Conservation (phyloP, 2,888 invertebrate genomes). For the Sepiola atlantica region DNA sequence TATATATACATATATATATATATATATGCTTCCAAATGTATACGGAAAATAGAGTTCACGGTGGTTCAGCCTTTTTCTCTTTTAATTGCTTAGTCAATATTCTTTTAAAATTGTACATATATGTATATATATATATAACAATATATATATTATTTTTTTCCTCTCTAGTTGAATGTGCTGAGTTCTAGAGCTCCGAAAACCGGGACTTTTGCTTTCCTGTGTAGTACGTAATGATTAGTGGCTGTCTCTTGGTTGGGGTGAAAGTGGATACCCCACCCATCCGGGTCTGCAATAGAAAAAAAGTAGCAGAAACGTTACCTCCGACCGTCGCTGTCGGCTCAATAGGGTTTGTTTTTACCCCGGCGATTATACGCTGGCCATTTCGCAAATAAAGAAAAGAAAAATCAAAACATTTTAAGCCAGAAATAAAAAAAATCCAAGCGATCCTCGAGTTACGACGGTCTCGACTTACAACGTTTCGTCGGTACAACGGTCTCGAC, state of each 20-base stretch:
- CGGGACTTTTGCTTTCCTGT: conserved; percentile 47
- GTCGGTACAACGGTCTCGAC: too few relatives aligned
- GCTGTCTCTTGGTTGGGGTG: conserved; percentile 46
- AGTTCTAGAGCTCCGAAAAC: conserved; percentile 47
- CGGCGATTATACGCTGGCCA: conserved; percentile 19
- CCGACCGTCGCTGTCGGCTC: conserved; percentile 23
- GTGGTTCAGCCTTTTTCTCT: not conserved
- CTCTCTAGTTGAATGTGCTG: conserved; percentile 41
- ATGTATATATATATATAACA: not conserved
- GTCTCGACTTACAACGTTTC: too few relatives aligned
- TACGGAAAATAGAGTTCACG: not conserved
- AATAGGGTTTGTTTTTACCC: not conserved
- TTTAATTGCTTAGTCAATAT: not conserved
- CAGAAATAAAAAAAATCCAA: too few relatives aligned
- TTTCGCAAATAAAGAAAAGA: too few relatives aligned
- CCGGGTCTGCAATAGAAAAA: conserved; percentile 45
- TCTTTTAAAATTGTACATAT: not conserved
- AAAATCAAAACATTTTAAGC: not conserved
- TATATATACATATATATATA: not conserved
- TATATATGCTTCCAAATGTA: not conserved
- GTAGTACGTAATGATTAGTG: conserved; percentile 43
- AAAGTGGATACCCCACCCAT: conserved; percentile 46
- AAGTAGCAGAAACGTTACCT: not conserved
- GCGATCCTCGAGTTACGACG: too few relatives aligned
- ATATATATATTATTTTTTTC: not conserved